Percentiles rank a stretch among this genome's conserved stretches.
Conservation (phyloP, 1,140 invertebrate species). For the Amyelois transitella region DNA sequence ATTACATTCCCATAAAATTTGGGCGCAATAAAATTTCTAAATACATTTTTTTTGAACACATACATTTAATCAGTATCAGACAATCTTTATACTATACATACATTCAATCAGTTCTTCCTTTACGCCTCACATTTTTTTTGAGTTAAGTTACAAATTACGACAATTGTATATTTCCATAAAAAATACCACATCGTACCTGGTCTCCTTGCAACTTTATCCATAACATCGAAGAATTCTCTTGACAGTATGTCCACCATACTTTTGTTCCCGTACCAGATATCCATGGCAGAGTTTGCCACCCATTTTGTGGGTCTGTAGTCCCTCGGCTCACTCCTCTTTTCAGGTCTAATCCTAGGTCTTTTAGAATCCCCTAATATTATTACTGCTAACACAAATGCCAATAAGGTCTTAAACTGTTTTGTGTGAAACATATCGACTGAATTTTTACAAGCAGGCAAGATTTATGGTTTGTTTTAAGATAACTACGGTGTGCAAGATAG, state of each 20-base stretch:
- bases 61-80: too few species aligned
- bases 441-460: too few species aligned
- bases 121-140: too few species aligned
- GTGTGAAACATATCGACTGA: background rate
- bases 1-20: too few species aligned
- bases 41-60: too few species aligned
- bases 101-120: too few species aligned
- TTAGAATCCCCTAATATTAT: slow-evolving; percentile 19
- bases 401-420: background rate
- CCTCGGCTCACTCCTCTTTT: slow-evolving; percentile 15
- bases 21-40: too few species aligned
- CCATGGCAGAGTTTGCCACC: slow-evolving; percentile 45
- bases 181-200: slow-evolving; percentile 22
- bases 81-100: too few species aligned
- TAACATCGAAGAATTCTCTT: slow-evolving; percentile 36
- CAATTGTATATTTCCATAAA: background rate
- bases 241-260: slow-evolving; percentile 44
- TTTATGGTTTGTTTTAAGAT: too few species aligned
- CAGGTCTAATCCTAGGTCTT: slow-evolving; percentile 14
- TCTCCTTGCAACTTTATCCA: slow-evolving; percentile 32
- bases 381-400: background rate
- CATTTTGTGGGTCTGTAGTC: slow-evolving; percentile 50
- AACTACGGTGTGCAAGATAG: too few species aligned
- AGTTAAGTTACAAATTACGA: too few species aligned
- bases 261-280: slow-evolving; percentile 55